Base-by-base conservation (phyloP, 2,113 vertebrate species). In the Hymenochirus boettgeri region DNA sequence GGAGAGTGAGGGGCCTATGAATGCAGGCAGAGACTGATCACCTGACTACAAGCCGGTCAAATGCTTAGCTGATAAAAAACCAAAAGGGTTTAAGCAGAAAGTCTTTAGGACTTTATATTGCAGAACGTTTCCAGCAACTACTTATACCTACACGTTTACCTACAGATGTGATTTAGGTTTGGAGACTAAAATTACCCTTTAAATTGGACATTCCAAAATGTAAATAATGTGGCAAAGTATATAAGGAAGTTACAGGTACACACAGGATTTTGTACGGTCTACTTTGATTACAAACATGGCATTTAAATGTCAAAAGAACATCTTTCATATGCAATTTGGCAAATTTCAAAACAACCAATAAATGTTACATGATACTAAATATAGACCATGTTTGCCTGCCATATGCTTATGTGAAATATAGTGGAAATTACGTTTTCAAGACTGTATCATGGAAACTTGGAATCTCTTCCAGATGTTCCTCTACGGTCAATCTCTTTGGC, bases 401-500 rank as follows among this genome's bases (percentile, higher is more conserved):
- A 11, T 62, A 60, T 74, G 59, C 51, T 76, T 11, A 46, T 69
- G 69, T 66, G 72, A 76, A 70, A 65, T 70, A 52, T 73, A 50
- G 62, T 72, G 73, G 73, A 79, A 74, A 78, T 78, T 72, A 67
- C 79, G 31, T 70, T 72, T 81, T 71, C 73, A 74, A 47, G 58
- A 70, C 70, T 63, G 57, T 79, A 57, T 70, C 53, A 37, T 65
- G 11, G 54, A 71, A 71, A 65, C 61, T 42, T 70, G 51, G 73
- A 79, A 81, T 79, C 35, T 47, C 33, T 79, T 79, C 74, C 83
- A 76, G 78, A 76, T 80, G 81, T 65, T 19, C 21, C 5, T 24
- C 21, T 3, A 15, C 39, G 6, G 37, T 67, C 31, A 42, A 12
- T 55, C 21, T 19, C 25, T 56, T 76, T 73, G 69, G 69, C 59